Base-by-base conservation (phyloP, 2,888 invertebrate species). In the Lasioglossum oenotherae region DNA sequence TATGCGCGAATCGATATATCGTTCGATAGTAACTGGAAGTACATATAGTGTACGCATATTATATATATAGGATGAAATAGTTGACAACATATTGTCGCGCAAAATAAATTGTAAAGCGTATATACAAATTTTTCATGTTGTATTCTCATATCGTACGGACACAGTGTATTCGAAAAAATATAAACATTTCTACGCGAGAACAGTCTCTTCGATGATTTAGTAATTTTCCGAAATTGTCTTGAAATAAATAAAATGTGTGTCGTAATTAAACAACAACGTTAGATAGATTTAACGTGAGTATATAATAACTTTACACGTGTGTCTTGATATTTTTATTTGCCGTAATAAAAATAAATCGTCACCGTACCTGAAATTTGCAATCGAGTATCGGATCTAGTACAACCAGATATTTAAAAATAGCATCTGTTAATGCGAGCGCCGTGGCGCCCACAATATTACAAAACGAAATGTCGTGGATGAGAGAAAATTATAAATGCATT, bases 1-100 rank as follows among this genome's bases (percentile, higher is more conserved):
- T 14, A 6, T 82, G 41, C 71, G 27, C 16, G 14, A 49, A 84
- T 87, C 87, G 87, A 87, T 84, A 84, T 87, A 87, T 87, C 87
- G 87, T 77, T 78, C 74, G 78, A 80, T 74, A 57, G 23, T 27
- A 69, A 87, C 87, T 83, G 87, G 87, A 87, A 87, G 41, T 35
- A 31, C 31, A 31, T 31, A 31, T 31, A 19, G 19, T 38, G 31
- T 12, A 69, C 31, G 35, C 23, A 69, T 35, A 35, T 69, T 69
- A 35, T 41, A 41, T 41, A 41, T 69, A 35, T 41, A 41, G 41
- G 38, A 71, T 41, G n/a, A 71, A 71, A 71, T 60, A 5, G 23
- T 77, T 74, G 44, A 41, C 67, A 77, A 74, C 19, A 35, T 46
- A 74, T 77, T 74, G 23, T 19, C 31, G 1, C 31, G 1, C 23